A percentile compares a stretch with the other conserved stretches of the same genome.
Evolutionary conservation across 1,140 invertebrate species (phyloP).

Genomic region (Hypsibius dujardini): DNA sequence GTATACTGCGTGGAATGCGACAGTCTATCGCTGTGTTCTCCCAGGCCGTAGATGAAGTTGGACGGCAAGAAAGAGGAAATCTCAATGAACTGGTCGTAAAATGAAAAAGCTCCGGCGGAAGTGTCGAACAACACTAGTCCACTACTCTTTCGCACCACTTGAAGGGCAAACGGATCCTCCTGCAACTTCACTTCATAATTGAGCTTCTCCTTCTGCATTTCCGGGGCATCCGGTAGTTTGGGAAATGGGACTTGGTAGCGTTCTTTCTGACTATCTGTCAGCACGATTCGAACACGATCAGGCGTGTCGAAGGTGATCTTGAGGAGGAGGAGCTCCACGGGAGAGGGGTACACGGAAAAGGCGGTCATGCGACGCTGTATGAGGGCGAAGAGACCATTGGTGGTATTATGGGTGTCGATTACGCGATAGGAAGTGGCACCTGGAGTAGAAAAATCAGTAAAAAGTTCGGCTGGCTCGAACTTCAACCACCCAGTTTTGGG

Average conservation of each 20-base stretch:
- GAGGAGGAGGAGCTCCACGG: background rate
- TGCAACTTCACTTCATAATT: background rate
- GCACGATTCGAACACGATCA: background rate
- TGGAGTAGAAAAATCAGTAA: background rate
- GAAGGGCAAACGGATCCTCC: background rate
- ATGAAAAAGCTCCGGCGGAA: slow-evolving; percentile 20
- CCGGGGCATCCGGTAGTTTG: background rate
- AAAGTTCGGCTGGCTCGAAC: background rate
- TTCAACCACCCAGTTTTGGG: background rate
- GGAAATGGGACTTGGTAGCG: slow-evolving; percentile 23
- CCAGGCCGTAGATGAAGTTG: slow-evolving; percentile 20
- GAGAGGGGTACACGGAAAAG: background rate
- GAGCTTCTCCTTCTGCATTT: slow-evolving; percentile 20
- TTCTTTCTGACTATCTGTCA: slow-evolving; percentile 20
- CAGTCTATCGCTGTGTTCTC: slow-evolving; percentile 20
- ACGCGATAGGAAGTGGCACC: background rate
- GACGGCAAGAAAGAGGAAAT: slow-evolving; percentile 20
- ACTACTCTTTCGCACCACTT: slow-evolving; percentile 19
- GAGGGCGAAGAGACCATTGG: background rate
- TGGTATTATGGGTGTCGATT: background rate
- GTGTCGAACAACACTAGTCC: slow-evolving; percentile 20
- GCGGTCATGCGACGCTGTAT: background rate
- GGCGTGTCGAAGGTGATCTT: background rate
- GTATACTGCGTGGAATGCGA: background rate
- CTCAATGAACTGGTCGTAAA: slow-evolving; percentile 22